Evolutionary conservation across 2,888 invertebrate species (phyloP), one percentile per base, ranked within the genome.

Genomic region (Nasonia oneida): DNA sequence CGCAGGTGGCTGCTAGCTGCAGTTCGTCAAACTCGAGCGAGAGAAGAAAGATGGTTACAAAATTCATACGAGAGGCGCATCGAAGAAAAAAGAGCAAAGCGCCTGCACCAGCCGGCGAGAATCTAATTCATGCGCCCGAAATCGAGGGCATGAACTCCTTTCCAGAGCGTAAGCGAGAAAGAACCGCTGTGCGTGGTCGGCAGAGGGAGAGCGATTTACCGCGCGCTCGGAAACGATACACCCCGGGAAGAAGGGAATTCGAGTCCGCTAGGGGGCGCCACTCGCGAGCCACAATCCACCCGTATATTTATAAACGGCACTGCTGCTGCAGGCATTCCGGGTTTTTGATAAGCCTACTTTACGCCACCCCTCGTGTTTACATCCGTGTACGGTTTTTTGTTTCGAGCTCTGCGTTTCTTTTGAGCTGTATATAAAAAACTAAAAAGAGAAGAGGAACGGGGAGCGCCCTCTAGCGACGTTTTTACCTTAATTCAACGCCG

Each of bases 231-330:
- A 85, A 81, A 77, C 77, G 77, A 77, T 80, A 79, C n/a, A 50
- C 67, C 33, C 23, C 29, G 29, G n/a, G n/a, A 53, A 90, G 90
- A 85, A 90, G 89, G 90, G 89, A 88, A 89, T 89, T 89, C 33
- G 5, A n/a, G 3, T 6, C n/a, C 33, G 33, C 42, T 18, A 39
- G 61, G 71, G 64, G 67, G 76, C 67, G 84, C 75, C 83, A 74
- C 86, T 88, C 86, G 88, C 86, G 89, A 89, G 88, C 88, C 88
- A 89, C 83, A 88, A 89, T 89, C 89, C 67, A 10, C 33, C 3
- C 67, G 67, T 33, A 33, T 67, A 12, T n/a, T 23, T 67, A 29
- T 67, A 67, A 67, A 67, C 23, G 57, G 18, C 73, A 70, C 47
- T 47, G 39, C 42, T 61, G 57, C 57, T 61, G 50, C 50, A 29